Conservation (phyloP, 2,888 invertebrate species). For the Platycnemis pennipes region DNA sequence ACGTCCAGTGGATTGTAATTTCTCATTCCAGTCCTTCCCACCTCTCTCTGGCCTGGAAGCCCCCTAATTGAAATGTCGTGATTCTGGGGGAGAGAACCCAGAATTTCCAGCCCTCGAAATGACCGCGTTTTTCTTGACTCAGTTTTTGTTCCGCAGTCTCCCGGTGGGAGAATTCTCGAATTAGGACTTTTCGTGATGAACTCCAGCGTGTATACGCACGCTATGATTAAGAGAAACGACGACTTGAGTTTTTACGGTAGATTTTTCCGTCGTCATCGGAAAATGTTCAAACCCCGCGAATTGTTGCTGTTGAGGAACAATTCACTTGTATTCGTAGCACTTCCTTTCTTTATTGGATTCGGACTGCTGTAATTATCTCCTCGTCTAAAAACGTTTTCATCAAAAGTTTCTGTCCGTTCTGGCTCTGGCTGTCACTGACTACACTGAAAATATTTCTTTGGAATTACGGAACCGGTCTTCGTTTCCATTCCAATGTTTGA, state of each 20-base stretch:
- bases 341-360: too few relatives aligned
- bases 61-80: slow-evolving; percentile 45
- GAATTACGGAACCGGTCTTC: too few relatives aligned
- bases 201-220: not conserved
- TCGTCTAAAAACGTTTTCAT: too few relatives aligned
- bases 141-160: not conserved
- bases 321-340: not conserved
- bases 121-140: not conserved
- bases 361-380: too few relatives aligned
- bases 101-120: not conserved
- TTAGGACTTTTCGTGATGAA: not conserved
- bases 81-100: slow-evolving; percentile 1
- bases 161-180: not conserved
- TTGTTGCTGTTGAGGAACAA: not conserved
- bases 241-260: not conserved
- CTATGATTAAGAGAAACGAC: not conserved
- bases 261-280: not conserved
- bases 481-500: too few relatives aligned
- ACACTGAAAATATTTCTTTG: too few relatives aligned
- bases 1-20: not conserved
- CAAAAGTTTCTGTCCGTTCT: too few relatives aligned
- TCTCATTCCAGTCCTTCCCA: not conserved
- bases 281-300: not conserved
- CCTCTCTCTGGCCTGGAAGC: not conserved
- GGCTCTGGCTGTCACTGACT: too few relatives aligned